Evolutionary conservation across 2,113 vertebrate species (phyloP).

Genomic region (Tautogolabrus adspersus): DNA sequence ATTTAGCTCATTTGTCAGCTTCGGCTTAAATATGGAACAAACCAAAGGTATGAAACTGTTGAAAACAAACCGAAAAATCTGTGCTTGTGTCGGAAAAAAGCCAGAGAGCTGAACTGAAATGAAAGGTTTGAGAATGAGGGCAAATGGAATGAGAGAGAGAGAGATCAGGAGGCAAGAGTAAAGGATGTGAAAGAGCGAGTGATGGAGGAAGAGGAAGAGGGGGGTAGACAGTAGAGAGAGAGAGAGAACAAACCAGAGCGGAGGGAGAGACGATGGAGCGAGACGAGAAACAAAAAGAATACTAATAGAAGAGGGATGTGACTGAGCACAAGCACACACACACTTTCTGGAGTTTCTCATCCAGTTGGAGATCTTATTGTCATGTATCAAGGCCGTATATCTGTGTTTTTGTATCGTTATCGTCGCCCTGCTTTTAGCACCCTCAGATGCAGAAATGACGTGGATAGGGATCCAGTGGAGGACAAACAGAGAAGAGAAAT

Average conservation of each 20-base stretch:
- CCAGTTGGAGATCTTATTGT: neutral
- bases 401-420: neutral
- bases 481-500: neutral
- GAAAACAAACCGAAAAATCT: too few relatives aligned
- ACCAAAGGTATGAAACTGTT: neutral
- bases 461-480: constrained; percentile 1
- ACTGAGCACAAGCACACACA: neutral
- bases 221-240: neutral
- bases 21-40: neutral
- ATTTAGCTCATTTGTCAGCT: neutral
- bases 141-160: constrained; percentile 1
- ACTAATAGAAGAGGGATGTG: constrained; percentile 32
- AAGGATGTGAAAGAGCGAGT: constrained; percentile 12
- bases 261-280: constrained; percentile 30
- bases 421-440: neutral
- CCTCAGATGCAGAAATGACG: neutral
- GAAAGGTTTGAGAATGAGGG: constrained; percentile 42
- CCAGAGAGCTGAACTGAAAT: neutral
- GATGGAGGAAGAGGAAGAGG: constrained; percentile 10
- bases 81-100: constrained; percentile 4
- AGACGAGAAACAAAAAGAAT: constrained; percentile 49
- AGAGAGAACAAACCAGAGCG: constrained; percentile 8
- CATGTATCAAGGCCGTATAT: neutral
- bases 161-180: neutral
- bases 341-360: neutral